Evolutionary conservation across 2,888 invertebrate genomes (phyloP), one percentile per base, ranked within the genome.

Genomic region (Priocnemis perturbator): DNA sequence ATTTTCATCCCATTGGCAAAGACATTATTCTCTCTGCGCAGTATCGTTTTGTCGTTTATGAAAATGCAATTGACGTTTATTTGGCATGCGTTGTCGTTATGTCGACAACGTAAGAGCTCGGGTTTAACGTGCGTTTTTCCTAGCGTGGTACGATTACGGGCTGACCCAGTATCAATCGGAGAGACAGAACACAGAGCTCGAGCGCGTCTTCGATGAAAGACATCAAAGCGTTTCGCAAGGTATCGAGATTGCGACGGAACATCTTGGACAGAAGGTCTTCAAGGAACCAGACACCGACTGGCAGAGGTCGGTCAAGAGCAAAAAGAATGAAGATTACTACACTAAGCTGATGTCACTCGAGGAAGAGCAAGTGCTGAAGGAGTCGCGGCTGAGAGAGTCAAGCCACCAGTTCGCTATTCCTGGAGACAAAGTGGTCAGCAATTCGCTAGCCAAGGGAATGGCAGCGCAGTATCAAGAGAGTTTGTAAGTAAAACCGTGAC

Each of bases 91-190:
- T 76, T 76, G 64, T 76, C 75, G 55, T 45, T 62, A 53, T n/a
- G 19, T 15, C 47, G 61, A 53, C n/a, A 68, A 60, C 50, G 58
- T 14, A 5, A 74, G 55, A 56, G 48, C 45, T 45, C 59, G 47
- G 37, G 64, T 77, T 79, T 82, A 82, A 84, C 70, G 64, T 73
- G 62, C 72, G 76, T 78, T 83, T 85, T 85, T 81, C 87, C 80
- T 90, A 95, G 97, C 97, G 84, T 97, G 97, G 97, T 97, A 97
- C 91, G 97, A 97, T 91, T 92, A 93, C 87, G 97, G 96, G 89
- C 93, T 96, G 87, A 92, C 94, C 78, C 93, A 93, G 88, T 97
- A 96, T 90, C 97, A 97, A 90, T 92, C 93, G 88, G 94, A 95
- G 82, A 94, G 96, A 78, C 91, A 93, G 88, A 95, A 94, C 83